These are phyloP conservation scores for Columba livia DNA, from an alignment of 2,113 vertebrate species.

Conservation along the genomic window DNA sequence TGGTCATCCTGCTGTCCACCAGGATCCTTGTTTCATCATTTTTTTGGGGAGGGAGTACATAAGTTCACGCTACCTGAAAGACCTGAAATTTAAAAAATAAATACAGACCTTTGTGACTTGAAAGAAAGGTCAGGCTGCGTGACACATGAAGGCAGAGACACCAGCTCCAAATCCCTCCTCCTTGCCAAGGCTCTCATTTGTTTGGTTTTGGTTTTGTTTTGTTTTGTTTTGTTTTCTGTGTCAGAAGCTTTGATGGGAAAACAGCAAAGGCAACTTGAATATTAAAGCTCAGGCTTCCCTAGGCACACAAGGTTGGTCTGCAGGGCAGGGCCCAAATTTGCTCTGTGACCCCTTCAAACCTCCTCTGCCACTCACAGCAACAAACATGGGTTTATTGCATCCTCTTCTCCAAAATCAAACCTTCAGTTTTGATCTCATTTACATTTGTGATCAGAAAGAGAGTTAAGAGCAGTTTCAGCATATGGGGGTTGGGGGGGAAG, in stretches of 20 bases:
- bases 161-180: neutral
- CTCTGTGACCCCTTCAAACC: accelerated
- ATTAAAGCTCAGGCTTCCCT: accelerated
- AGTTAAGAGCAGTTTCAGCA: neutral
- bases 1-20: no score
- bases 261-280: neutral
- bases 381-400: accelerated
- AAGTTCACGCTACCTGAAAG: neutral
- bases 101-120: accelerated
- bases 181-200: neutral
- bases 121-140: accelerated
- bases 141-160: accelerated
- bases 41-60: accelerated
- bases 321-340: accelerated
- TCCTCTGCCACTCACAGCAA: accelerated
- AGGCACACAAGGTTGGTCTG: accelerated
- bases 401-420: neutral
- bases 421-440: neutral
- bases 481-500: accelerated
- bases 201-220: no score
- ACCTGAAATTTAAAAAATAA: neutral
- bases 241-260: neutral
- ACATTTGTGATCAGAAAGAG: accelerated
- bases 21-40: neutral
- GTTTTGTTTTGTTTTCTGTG: no score